A percentile compares a stretch with the other conserved stretches of the same genome.
These are phyloP conservation scores for Coryphaenoides rupestris DNA, from an alignment of 2,113 vertebrate genomes.

Conservation along the genomic window DNA sequence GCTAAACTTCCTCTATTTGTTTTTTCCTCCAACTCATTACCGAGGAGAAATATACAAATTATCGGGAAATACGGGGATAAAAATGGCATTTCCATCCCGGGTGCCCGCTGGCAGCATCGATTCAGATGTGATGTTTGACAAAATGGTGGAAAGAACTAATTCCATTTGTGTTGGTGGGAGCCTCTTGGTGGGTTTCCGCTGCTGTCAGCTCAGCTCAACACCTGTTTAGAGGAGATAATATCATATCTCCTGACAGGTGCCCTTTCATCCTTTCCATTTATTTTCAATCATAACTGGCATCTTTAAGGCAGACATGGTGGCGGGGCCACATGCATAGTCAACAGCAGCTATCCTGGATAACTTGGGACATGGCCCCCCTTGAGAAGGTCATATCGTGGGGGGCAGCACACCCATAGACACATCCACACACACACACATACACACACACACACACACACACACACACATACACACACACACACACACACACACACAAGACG, in stretches of 20 bases:
- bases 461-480: too few species aligned
- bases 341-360: slow-evolving; percentile 21
- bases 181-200: slow-evolving; percentile 40
- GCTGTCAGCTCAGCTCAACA: slow-evolving; percentile 60
- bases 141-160: slow-evolving; percentile 58
- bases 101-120: slow-evolving; percentile 37
- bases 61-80: too few species aligned
- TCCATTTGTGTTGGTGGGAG: slow-evolving; percentile 67
- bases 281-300: background rate
- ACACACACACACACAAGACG: too few species aligned
- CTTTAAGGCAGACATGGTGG: slow-evolving; percentile 24
- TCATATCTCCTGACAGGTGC: slow-evolving; percentile 62
- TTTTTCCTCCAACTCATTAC: too few species aligned
- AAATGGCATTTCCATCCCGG: slow-evolving; percentile 3
- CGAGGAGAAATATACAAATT: too few species aligned
- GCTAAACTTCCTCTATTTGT: slow-evolving; percentile 9
- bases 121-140: slow-evolving; percentile 59
- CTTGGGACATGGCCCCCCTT: slow-evolving; percentile 3
- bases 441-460: too few species aligned
- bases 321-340: slow-evolving; percentile 25
- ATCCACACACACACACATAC: too few species aligned
- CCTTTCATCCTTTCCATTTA: slow-evolving; percentile 62
- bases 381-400: background rate
- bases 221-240: slow-evolving; percentile 65
- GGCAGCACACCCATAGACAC: too few species aligned